A percentile compares a stretch with the other conserved stretches of the same genome.
Evolutionary conservation across 1,140 invertebrate species (phyloP).

Genomic region (Pygmarrhopalites habei): DNA sequence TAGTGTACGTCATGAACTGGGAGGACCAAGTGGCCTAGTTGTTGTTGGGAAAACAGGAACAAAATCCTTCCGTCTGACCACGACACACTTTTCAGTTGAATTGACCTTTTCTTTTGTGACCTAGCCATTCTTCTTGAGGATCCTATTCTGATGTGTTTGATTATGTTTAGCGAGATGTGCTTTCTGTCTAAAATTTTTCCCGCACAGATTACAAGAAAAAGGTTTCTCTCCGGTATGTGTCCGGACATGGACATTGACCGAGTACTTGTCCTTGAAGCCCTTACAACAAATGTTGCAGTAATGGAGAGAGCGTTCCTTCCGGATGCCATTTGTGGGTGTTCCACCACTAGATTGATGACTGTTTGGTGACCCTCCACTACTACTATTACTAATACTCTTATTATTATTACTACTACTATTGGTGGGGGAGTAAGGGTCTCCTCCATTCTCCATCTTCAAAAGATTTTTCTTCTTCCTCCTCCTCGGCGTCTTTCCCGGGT

Average conservation of each 20-base stretch:
- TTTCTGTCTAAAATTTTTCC: constrained; percentile 88
- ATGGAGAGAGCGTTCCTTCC: constrained; percentile 76
- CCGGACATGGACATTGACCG: constrained; percentile 85
- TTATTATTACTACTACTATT: background rate
- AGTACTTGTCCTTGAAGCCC: constrained; percentile 89
- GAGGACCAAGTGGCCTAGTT: no score
- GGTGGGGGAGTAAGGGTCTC: constrained; percentile 4
- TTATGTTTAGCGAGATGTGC: constrained; percentile 96
- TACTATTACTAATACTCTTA: no score
- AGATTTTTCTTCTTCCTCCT: constrained; percentile 18
- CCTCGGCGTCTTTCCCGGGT: constrained; percentile 15
- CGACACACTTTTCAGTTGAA: no score
- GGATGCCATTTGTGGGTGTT: no score
- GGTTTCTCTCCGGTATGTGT: no score
- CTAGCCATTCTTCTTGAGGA: no score
- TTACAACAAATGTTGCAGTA: constrained; percentile 87
- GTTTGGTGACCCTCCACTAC: constrained; percentile 8
- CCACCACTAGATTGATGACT: constrained; percentile 4
- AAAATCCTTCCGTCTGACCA: no score
- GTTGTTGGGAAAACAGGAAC: no score
- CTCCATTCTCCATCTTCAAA: constrained; percentile 13
- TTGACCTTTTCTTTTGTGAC: no score
- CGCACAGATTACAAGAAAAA: constrained; percentile 77
- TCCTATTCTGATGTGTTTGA: constrained; percentile 87
- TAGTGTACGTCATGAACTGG: no score